These are phyloP conservation scores for Actinia equina DNA, from an alignment of 64 coral and sea anemone genomes.

Conservation along the genomic window DNA sequence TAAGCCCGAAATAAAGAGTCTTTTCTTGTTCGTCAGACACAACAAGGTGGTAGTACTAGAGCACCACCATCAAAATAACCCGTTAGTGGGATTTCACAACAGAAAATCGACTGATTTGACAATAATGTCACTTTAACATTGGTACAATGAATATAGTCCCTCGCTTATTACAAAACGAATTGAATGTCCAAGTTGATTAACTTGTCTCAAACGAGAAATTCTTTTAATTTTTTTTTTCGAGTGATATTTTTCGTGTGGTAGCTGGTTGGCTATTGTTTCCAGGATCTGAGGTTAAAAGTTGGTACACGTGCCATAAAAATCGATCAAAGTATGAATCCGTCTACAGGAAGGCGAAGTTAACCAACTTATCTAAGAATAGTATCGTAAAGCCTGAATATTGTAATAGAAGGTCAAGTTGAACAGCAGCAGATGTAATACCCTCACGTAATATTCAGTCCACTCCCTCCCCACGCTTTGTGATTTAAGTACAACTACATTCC, in stretches of 20 bases:
- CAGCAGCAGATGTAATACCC: not conserved
- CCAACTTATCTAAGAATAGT: not conserved
- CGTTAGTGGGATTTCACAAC: not conserved
- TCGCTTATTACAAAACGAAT: not conserved
- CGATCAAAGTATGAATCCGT: not conserved
- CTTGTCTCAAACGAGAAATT: not conserved
- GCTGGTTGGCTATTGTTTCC: not conserved
- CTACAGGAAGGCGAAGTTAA: not conserved
- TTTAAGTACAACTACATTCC: constrained; percentile 11
- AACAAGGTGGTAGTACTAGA: not conserved
- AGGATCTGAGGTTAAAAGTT: not conserved
- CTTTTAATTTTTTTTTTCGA: not conserved
- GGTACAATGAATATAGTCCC: not conserved
- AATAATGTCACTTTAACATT: not conserved
- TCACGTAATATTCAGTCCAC: not conserved
- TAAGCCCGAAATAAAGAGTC: not conserved
- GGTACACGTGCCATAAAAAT: not conserved
- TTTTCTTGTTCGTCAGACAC: not conserved
- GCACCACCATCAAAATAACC: not conserved
- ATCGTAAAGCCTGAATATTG: not conserved
- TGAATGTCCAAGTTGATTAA: not conserved
- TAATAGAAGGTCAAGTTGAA: not conserved
- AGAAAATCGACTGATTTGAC: not conserved
- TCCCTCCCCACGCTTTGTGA: not conserved
- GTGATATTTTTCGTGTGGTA: not conserved